Base-by-base conservation (phyloP, 2,797 vertebrate species). In the Synanceia verrucosa region DNA sequence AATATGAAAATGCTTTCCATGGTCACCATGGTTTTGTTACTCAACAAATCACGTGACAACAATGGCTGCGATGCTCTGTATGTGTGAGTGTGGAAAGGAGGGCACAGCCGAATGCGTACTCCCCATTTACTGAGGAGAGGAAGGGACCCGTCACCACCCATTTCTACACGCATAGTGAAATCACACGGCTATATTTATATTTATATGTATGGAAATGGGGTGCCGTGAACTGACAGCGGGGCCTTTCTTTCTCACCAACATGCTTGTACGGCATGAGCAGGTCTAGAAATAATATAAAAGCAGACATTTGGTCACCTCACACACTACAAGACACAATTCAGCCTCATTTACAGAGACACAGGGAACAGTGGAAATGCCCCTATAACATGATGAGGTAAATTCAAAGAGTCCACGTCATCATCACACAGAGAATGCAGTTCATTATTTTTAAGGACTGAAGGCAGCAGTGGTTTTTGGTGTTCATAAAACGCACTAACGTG, bases 11-110 rank as follows among this genome's bases (percentile, higher is more conserved):
- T 65, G 84, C 78, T 79, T 82, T 86, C 75, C 66, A 73, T 55
- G 72, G 92, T 91, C 84, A 50, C 90, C 89, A 91, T 90, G 89
- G 91, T 91, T 90, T 90, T 94, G 87, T 89, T 87, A 88, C 81
- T 85, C 86, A 90, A 88, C 91, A 88, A 80, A 86, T 93, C 91
- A 94, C 76, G 85, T 92, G 83, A 91, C 83, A 86, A 79, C 79
- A 88, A 86, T 91, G 80, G 85, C 73, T 70, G 71, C 55, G 19
- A 65, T 33, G 65, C 78, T 81, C 83, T 84, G 81, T 88, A 65
- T 61, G 79, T 82, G 82, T 73, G 76, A 69, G 41, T 12, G 19
- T 41, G 33, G 66, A 79, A 39, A 74, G 78, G 58, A 78, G 75
- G 78, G 46, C 56, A 85, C 65, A 66, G 68, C 33, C 28, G 16